A percentile compares a stretch with the other conserved stretches of the same genome.
Evolutionary conservation across 2,797 vertebrate species (phyloP).

Genomic region (Mus spretus): DNA sequence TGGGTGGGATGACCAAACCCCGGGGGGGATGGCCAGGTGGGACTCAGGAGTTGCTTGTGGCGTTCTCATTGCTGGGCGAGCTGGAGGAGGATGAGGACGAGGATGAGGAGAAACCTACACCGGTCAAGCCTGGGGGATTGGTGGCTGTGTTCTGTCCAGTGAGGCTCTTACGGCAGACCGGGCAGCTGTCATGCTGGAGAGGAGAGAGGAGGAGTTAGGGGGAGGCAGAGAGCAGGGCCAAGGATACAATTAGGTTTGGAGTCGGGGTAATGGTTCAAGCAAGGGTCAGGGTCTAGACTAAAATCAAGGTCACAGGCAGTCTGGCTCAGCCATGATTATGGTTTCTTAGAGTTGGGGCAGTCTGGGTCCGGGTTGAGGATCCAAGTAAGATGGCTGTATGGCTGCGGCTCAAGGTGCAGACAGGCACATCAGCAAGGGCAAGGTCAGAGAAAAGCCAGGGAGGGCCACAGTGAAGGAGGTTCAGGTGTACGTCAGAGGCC

Average conservation of each 20-base stretch:
- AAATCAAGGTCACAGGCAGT: background rate
- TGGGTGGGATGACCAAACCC: background rate
- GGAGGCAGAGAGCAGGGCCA: background rate
- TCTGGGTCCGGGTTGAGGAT: background rate
- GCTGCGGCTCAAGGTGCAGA: background rate
- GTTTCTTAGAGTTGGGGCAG: too few relatives aligned
- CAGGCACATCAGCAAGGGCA: background rate
- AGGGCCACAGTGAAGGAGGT: too few relatives aligned
- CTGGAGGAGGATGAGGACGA: constrained; percentile 96
- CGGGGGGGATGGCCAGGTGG: constrained; percentile 20
- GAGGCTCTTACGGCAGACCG: constrained; percentile 98
- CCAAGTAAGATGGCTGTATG: background rate
- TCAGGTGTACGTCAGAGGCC: too few relatives aligned
- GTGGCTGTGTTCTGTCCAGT: constrained; percentile 99
- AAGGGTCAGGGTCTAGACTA: background rate
- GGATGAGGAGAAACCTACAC: constrained; percentile 96
- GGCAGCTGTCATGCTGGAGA: constrained; percentile 97
- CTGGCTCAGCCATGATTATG: background rate
- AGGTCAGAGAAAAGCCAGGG: background rate
- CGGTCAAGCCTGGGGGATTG: constrained; percentile 96
- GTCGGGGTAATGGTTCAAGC: background rate
- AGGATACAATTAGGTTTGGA: background rate
- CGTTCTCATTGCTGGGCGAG: constrained; percentile 96
- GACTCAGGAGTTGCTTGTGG: constrained; percentile 95
- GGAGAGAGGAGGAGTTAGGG: constrained; percentile 87